These are phyloP conservation scores for Dioctria linearis DNA, from an alignment of 2,888 invertebrate genomes.

Conservation along the genomic window DNA sequence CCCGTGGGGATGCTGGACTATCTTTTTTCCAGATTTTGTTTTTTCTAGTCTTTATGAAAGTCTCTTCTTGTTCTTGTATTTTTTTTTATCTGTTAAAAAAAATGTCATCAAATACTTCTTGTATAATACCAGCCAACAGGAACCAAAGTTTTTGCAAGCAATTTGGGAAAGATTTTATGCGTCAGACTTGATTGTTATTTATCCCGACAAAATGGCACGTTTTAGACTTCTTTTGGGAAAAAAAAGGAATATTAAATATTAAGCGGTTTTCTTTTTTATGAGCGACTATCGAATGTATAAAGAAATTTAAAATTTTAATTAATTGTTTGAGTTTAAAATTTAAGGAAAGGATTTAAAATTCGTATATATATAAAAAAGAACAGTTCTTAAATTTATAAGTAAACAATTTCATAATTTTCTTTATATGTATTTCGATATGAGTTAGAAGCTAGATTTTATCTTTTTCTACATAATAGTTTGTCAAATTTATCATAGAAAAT, in stretches of 20 bases:
- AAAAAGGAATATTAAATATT: background rate
- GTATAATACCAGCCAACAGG: slow-evolving; percentile 15
- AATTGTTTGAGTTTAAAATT: no score
- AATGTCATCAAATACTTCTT: slow-evolving; percentile 29
- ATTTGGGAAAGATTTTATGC: slow-evolving; percentile 44
- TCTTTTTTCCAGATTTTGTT: slow-evolving; percentile 20
- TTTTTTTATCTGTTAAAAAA: slow-evolving; percentile 34
- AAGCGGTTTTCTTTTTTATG: no score
- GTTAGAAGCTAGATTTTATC: no score
- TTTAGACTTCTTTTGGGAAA: background rate
- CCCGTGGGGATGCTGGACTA: background rate
- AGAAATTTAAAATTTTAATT: no score
- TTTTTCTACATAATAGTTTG: no score
- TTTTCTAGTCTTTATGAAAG: slow-evolving; percentile 17
- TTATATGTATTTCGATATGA: no score
- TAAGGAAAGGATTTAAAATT: no score
- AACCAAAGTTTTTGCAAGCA: slow-evolving; percentile 35
- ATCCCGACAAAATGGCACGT: background rate
- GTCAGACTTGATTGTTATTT: slow-evolving; percentile 15
- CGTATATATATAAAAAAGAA: no score
- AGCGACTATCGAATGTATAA: no score
- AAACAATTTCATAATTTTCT: no score
- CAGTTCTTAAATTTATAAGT: no score
- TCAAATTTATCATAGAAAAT: no score
- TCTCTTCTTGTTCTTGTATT: slow-evolving; percentile 25